Evolutionary conservation across 2,797 vertebrate species (phyloP).

Genomic region (Rhabdomys pumilio): DNA sequence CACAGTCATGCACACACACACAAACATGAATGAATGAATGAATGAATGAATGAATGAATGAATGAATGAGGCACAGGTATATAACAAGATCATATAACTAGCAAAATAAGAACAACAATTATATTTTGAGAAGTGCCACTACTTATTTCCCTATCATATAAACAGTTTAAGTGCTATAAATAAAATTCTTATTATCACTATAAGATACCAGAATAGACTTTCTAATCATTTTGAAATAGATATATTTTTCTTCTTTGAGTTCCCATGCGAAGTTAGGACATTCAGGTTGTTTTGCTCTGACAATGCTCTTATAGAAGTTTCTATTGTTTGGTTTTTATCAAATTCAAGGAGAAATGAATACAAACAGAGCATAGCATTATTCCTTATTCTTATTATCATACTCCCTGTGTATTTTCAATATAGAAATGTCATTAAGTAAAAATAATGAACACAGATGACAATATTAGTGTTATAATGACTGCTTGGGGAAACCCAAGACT

Average conservation of each 20-base stretch:
- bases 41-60: not conserved
- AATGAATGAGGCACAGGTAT: not conserved
- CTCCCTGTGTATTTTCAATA: slow-evolving; percentile 6
- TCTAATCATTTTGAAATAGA: not conserved
- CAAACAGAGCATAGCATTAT: not conserved
- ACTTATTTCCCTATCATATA: not conserved
- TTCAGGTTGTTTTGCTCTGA: slow-evolving; percentile 15
- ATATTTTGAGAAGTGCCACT: not conserved
- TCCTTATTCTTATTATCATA: slow-evolving; percentile 8
- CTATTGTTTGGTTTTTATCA: slow-evolving; percentile 57
- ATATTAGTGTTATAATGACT: slow-evolving; percentile 71
- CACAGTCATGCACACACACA: not conserved
- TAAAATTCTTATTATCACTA: not conserved
- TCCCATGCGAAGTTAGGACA: slow-evolving; percentile 68
- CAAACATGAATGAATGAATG: not conserved
- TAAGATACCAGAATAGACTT: slow-evolving; percentile 17
- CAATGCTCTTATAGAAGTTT: slow-evolving; percentile 72
- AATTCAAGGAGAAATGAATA: not conserved
- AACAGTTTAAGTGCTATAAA: not conserved
- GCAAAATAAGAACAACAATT: not conserved
- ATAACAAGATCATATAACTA: not conserved
- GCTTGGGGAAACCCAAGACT: slow-evolving; percentile 60
- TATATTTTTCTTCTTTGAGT: slow-evolving; percentile 80
- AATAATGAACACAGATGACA: slow-evolving; percentile 73
- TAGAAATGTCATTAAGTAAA: slow-evolving; percentile 69